These are phyloP conservation scores for Diarsia brunnea DNA, from an alignment of 2,888 invertebrate species.

Conservation along the genomic window DNA sequence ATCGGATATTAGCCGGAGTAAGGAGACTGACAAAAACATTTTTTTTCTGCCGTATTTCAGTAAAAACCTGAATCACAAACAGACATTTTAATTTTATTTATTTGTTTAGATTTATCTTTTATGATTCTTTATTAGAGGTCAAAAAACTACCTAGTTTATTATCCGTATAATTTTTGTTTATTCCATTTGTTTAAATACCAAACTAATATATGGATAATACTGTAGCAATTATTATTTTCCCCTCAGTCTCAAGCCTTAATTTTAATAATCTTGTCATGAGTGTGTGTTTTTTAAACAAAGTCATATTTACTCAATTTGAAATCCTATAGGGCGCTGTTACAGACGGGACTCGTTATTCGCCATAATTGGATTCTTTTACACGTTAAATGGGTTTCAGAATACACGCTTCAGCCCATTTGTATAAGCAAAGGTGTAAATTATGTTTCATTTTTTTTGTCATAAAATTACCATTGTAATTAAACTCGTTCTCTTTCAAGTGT, in stretches of 20 bases:
- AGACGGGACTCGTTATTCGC: slow-evolving; percentile 76
- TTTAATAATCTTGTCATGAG: slow-evolving; percentile 46
- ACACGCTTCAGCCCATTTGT: slow-evolving; percentile 14
- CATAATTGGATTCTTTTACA: slow-evolving; percentile 69
- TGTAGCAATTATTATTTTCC: not conserved
- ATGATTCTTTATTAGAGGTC: not conserved
- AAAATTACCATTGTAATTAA: slow-evolving; percentile 3
- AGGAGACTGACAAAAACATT: too few relatives aligned
- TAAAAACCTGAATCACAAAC: too few relatives aligned
- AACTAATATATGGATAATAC: not conserved
- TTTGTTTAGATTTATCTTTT: not conserved
- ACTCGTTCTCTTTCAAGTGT: not conserved
- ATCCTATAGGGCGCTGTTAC: slow-evolving; percentile 74
- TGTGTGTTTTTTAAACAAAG: slow-evolving; percentile 56
- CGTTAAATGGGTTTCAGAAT: slow-evolving; percentile 60
- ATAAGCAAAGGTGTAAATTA: slow-evolving; percentile 19
- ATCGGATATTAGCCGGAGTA: too few relatives aligned
- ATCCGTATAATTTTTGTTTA: slow-evolving; percentile 9
- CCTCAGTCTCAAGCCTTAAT: not conserved
- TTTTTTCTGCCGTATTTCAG: too few relatives aligned
- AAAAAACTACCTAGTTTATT: slow-evolving; percentile 14
- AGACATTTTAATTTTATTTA: too few relatives aligned
- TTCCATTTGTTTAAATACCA: slow-evolving; percentile 11
- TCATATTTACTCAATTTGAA: slow-evolving; percentile 77
- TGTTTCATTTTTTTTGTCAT: slow-evolving; percentile 2